Conservation (phyloP, 1,140 invertebrate genomes). For the Bombus confusus region DNA sequence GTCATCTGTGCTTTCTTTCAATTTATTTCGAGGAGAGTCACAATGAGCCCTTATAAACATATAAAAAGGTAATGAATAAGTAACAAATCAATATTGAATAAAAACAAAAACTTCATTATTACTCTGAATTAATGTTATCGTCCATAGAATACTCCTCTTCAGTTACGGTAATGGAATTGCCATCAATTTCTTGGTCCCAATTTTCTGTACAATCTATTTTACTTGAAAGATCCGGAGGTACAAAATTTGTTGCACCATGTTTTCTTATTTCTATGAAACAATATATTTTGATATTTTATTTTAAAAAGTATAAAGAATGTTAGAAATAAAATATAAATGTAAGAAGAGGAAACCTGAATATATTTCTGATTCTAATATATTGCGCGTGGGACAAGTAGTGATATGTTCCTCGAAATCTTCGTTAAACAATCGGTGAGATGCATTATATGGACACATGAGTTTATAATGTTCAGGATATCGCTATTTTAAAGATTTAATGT, state of each 20-base stretch:
- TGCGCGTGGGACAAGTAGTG: constrained; percentile 61
- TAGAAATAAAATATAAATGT: constrained; percentile 19
- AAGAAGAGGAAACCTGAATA: constrained; percentile 13
- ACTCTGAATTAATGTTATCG: neutral
- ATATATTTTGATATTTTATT: constrained; percentile 5
- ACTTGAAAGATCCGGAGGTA: constrained; percentile 31
- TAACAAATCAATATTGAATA: neutral
- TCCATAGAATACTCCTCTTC: neutral
- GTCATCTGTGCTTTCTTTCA: constrained; percentile 42
- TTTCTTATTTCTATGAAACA: constrained; percentile 10
- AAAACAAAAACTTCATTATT: neutral
- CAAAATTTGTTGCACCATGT: constrained; percentile 25
- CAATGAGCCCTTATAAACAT: constrained; percentile 40
- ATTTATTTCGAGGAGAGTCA: constrained; percentile 51
- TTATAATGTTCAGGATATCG: constrained; percentile 73
- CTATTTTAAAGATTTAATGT: constrained; percentile 61
- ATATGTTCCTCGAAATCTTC: constrained; percentile 71
- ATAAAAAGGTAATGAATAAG: neutral
- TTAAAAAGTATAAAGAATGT: neutral
- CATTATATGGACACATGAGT: constrained; percentile 75
- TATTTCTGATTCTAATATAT: neutral
- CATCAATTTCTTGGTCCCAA: constrained; percentile 55
- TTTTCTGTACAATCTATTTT: constrained; percentile 47
- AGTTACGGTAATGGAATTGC: neutral
- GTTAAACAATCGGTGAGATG: constrained; percentile 74